These are phyloP conservation scores for Drosophila demipolita DNA, from an alignment of 2,888 invertebrate genomes.

Conservation along the genomic window DNA sequence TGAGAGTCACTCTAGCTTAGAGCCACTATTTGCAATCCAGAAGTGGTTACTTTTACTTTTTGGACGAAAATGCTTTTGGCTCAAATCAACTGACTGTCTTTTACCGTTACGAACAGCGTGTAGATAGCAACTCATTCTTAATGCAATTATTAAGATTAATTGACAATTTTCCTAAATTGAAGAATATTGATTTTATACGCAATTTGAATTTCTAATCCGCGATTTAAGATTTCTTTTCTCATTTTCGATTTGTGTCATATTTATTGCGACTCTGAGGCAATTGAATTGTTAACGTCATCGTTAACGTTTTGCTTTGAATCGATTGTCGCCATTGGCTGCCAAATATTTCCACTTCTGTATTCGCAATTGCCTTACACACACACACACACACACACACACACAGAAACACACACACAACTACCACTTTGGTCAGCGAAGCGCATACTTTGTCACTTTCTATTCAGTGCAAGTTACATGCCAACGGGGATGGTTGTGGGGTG, in stretches of 20 bases:
- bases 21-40: not conserved
- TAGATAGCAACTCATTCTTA: not conserved
- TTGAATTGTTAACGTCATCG: constrained; percentile 15
- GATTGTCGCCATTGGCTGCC: constrained; percentile 8
- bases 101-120: not conserved
- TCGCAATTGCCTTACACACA: constrained; percentile 20
- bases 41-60: not conserved
- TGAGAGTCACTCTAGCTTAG: not conserved
- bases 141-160: not conserved
- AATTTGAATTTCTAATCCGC: not conserved
- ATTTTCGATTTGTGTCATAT: not conserved
- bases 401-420: constrained; percentile 4
- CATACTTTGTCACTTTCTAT: constrained; percentile 67
- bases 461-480: constrained; percentile 44
- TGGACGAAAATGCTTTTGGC: not conserved
- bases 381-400: constrained; percentile 1
- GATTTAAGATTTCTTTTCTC: not conserved
- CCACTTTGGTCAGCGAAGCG: constrained; percentile 49
- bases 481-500: not conserved
- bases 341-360: constrained; percentile 18
- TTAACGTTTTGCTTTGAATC: constrained; percentile 18
- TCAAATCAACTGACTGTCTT: not conserved
- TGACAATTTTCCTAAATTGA: no score
- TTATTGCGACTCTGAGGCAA: not conserved
- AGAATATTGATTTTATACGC: not conserved